Evolutionary conservation across 1,140 invertebrate genomes (phyloP).

Genomic region (Mylabris phalerata): DNA sequence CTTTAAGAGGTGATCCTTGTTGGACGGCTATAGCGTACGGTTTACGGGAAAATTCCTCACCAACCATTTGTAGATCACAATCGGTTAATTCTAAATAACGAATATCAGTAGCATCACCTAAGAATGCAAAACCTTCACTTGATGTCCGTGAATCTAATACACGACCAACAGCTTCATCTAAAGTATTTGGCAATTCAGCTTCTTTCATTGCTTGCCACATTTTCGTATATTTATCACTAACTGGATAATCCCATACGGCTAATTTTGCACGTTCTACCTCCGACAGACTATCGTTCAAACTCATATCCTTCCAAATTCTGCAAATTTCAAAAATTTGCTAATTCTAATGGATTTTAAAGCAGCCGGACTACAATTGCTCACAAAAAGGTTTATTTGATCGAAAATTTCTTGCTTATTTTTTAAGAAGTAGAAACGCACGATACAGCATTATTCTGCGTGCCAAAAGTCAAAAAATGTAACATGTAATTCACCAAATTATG

Average conservation of each 20-base stretch:
- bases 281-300: constrained; percentile 83
- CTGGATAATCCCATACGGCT: constrained; percentile 98
- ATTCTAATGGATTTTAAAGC: not conserved
- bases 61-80: constrained; percentile 85
- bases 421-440: too few species aligned
- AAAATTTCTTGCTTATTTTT: too few species aligned
- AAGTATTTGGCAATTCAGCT: constrained; percentile 66
- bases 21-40: constrained; percentile 95
- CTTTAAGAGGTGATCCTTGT: constrained; percentile 87
- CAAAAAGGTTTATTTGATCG: too few species aligned
- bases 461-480: too few species aligned
- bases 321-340: constrained; percentile 16
- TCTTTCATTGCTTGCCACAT: constrained; percentile 98
- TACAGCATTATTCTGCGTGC: too few species aligned
- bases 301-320: constrained; percentile 98
- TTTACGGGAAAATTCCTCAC: constrained; percentile 94
- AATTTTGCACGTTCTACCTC: constrained; percentile 86
- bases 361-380: too few species aligned
- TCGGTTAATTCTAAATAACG: constrained; percentile 78
- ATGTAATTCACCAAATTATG: too few species aligned
- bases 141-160: constrained; percentile 67
- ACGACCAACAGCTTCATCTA: constrained; percentile 71
- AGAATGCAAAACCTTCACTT: constrained; percentile 82
- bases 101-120: constrained; percentile 91
- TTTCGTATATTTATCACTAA: constrained; percentile 96